Base-by-base conservation (phyloP, 2,113 vertebrate species). In the Blennius ocellaris region DNA sequence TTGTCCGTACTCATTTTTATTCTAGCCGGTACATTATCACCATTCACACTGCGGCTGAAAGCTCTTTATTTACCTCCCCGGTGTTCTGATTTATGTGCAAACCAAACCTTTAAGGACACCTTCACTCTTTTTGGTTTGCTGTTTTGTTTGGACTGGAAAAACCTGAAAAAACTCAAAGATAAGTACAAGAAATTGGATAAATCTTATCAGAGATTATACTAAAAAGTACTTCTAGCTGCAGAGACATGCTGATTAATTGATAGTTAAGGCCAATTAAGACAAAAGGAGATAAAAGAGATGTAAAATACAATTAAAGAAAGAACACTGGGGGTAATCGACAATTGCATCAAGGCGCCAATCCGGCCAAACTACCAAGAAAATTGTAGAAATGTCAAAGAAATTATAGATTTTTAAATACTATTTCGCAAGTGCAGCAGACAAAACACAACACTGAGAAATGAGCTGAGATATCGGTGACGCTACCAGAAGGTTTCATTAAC, bases 231-330 rank as follows among this genome's bases (percentile, higher is more conserved):
- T n/a, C 30, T 6, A 38, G 40, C 44, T 0, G 7, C 12, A 16
- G 0, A 1, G 43, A 74, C 1, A 10, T 17, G 48, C 74, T 51
- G 51, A 38, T 81, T 51, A 43, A 67, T n/a, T n/a, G 61, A 17
- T 8, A 70, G n/a, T 7, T 37, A 30, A 43, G 53, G 65, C 43
- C 52, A 10, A 66, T 69, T 48, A 68, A 59, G 14, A 6, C 11
- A 38, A 62, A 0, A 41, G 14, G 10, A 14, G 56, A 59, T 2
- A 47, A 15, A 12, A 51, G 37, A 65, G 12, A 62, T 8, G 10
- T 9, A 43, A 36, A 39, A 2, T 30, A n/a, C n/a, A n/a, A n/a
- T n/a, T n/a, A 30, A 30, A 30, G 21, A 30, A 30, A 30, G 21
- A 30, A 30, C 21, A 30, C 4, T 30, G 21, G 4, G 21, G 21